Evolutionary conservation across 2,797 vertebrate genomes (phyloP), one percentile per base, ranked within the genome.

Genomic region (Picus viridis): DNA sequence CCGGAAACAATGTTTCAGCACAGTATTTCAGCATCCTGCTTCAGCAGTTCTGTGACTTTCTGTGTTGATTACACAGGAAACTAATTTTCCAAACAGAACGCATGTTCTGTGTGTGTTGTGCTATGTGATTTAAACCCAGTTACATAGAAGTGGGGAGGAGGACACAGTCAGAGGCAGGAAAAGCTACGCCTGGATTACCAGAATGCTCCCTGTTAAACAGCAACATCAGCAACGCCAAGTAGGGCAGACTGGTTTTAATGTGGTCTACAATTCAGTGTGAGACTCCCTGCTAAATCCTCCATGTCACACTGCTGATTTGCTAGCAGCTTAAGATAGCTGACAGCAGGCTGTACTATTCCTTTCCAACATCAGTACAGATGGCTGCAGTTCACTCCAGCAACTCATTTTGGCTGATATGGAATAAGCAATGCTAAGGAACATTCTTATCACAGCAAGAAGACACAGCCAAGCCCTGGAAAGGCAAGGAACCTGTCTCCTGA

Each of bases 351-450:
- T 58, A 79, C 83, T 94, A 76, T 85, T 94, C 88, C 75, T 85
- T 93, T 85, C 72, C 86, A 83, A 72, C 73, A 80, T 49, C 70
- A 75, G 88, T 87, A 83, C 94, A 96, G 86, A 95, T 94, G 92
- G 95, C 79, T 86, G 3, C 7, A 59, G 84, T 41, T 95, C 92
- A 87, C 72, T 87, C 43, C 79, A 85, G 84, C 63, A 83, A 63
- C 36, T 80, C 41, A 9, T 56, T 68, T 93, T 39, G 88, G 82
- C 86, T 26, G 67, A 65, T 41, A 59, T 5, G 81, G 73, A 92
- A 86, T 87, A 92, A 82, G 88, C 80, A 93, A 87, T 69, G 43
- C 64, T 47, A 59, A 85, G 78, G 30, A 90, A 65, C 61, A 47
- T 56, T 91, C 89, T 86, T 58, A 91, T 27, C 56, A 17, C 56